These are phyloP conservation scores for Pharmacophagus antenor DNA, from an alignment of 2,888 invertebrate species.

Conservation along the genomic window DNA sequence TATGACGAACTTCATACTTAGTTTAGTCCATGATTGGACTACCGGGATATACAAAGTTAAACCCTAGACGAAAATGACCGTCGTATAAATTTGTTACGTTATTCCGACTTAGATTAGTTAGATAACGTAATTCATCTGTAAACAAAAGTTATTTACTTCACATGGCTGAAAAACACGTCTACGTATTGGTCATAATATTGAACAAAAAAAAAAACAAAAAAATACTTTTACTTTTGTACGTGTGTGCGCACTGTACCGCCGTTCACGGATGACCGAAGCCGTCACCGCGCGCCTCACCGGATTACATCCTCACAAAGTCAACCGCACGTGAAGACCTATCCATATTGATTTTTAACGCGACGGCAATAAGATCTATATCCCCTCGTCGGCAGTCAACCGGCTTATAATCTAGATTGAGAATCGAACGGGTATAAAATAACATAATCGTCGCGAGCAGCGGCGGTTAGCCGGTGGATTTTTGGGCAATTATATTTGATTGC, in stretches of 20 bases:
- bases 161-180: no score
- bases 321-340: constrained; percentile 30
- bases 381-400: constrained; percentile 23
- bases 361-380: constrained; percentile 34
- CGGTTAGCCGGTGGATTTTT: constrained; percentile 57
- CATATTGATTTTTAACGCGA: constrained; percentile 30
- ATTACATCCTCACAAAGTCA: constrained; percentile 48
- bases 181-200: no score
- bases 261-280: constrained; percentile 65
- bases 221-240: not conserved
- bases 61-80: no score
- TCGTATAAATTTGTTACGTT: no score
- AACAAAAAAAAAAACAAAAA: no score
- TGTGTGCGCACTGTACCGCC: constrained; percentile 55
- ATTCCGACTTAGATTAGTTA: no score
- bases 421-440: constrained; percentile 50
- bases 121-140: no score
- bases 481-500: constrained; percentile 65
- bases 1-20: no score
- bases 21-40: no score
- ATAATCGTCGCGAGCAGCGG: constrained; percentile 64
- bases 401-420: constrained; percentile 43
- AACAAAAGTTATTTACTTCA: no score
- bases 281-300: constrained; percentile 57
- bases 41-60: no score